Evolutionary conservation across 2,113 vertebrate species (phyloP).

Genomic region (Tragelaphus imberbis): DNA sequence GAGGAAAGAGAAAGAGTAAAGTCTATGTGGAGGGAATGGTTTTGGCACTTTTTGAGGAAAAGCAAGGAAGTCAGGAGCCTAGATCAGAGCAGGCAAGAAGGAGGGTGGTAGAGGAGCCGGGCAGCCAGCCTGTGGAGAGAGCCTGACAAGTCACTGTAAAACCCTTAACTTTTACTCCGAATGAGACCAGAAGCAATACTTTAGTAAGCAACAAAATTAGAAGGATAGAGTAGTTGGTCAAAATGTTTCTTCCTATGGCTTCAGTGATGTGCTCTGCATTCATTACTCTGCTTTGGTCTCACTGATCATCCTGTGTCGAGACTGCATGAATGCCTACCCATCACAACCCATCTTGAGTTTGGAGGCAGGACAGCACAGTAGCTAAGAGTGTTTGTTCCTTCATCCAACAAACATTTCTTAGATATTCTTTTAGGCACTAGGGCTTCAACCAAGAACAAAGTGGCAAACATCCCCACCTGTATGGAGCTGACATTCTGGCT

Average conservation of each 20-base stretch:
- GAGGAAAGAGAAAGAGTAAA: background rate
- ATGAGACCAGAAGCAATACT: background rate
- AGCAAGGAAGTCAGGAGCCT: background rate
- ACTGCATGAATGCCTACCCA: background rate
- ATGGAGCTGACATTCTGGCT: background rate
- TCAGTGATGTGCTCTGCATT: background rate
- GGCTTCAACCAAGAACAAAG: background rate
- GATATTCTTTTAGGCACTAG: background rate
- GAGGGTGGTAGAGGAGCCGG: fast-evolving
- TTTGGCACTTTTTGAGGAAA: too few relatives aligned
- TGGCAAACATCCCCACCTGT: background rate
- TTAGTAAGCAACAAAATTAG: background rate
- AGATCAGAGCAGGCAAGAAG: background rate
- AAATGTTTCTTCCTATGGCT: fast-evolving
- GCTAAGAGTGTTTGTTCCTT: background rate
- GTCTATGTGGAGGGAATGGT: background rate
- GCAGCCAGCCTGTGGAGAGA: background rate
- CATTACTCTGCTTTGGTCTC: background rate
- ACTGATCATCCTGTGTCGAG: fast-evolving
- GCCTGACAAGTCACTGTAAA: background rate
- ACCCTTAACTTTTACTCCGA: background rate
- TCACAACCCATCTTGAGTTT: too few relatives aligned
- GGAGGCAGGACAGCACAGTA: background rate
- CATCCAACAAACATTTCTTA: background rate
- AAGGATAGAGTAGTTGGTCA: background rate